Percentiles rank a stretch among this genome's conserved stretches.
Evolutionary conservation across 2,797 vertebrate genomes (phyloP).

Genomic region (Nyctalus aviator): DNA sequence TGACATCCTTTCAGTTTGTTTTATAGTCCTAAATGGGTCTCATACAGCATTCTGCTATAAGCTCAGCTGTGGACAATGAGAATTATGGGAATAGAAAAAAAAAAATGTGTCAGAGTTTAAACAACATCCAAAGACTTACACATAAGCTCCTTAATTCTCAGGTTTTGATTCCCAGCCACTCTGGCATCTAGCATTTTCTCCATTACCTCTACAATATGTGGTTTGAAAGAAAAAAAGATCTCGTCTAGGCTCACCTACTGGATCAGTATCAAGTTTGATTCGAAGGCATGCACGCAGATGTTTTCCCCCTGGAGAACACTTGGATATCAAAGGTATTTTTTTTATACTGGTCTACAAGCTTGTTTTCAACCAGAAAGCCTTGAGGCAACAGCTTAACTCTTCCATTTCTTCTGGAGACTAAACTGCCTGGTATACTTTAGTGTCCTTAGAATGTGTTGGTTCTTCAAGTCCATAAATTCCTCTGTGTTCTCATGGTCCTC

Average conservation of each 20-base stretch:
- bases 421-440: not conserved
- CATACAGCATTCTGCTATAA: not conserved
- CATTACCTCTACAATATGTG: not conserved
- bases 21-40: not conserved
- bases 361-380: not conserved
- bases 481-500: not conserved
- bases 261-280: not conserved
- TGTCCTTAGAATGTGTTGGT: not conserved
- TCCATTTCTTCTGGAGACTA: not conserved
- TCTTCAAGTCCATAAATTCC: not conserved
- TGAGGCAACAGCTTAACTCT: not conserved
- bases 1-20: not conserved
- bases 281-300: rapidly evolving
- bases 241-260: not conserved
- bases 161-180: not conserved
- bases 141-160: not conserved
- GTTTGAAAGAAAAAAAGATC: not conserved
- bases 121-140: not conserved
- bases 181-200: not conserved
- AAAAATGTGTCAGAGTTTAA: not conserved
- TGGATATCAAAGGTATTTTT: not conserved
- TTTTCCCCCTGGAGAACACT: not conserved
- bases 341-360: not conserved
- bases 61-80: not conserved
- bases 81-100: not conserved